Conservation (phyloP, 2,113 vertebrate genomes). For the Laterallus jamaicensis region DNA sequence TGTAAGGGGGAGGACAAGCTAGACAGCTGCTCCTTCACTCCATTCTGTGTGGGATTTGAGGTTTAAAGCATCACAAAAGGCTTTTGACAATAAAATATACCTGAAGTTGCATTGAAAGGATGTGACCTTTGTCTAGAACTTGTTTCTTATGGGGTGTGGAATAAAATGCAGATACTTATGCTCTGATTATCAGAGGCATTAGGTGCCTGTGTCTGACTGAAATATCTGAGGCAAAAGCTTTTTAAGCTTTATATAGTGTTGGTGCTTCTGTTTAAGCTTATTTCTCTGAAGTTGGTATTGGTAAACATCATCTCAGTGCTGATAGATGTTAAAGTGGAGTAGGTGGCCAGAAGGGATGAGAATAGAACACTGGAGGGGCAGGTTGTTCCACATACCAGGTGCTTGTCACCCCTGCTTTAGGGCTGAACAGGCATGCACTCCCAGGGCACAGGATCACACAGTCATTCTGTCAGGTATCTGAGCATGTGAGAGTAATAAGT, state of each 20-base stretch:
- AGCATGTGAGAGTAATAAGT: neutral
- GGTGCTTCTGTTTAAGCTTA: neutral
- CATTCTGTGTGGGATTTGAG: neutral
- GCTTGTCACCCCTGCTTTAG: neutral
- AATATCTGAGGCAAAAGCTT: neutral
- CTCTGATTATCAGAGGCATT: neutral
- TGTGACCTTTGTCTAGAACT: neutral
- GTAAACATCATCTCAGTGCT: neutral
- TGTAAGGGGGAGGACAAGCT: neutral
- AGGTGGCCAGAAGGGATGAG: neutral
- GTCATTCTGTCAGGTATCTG: neutral
- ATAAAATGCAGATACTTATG: neutral
- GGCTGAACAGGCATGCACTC: accelerated
- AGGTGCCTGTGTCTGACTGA: neutral
- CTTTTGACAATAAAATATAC: neutral
- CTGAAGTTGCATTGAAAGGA: neutral
- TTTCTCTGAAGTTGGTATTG: neutral
- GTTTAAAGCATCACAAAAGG: neutral
- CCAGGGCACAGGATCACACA: no score
- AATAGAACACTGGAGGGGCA: neutral
- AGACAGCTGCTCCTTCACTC: neutral
- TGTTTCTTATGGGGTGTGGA: neutral
- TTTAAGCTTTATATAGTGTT: neutral
- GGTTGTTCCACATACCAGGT: accelerated
- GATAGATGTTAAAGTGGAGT: neutral